Conservation (phyloP, 2,797 vertebrate genomes). For the Gobio occitaniae region DNA sequence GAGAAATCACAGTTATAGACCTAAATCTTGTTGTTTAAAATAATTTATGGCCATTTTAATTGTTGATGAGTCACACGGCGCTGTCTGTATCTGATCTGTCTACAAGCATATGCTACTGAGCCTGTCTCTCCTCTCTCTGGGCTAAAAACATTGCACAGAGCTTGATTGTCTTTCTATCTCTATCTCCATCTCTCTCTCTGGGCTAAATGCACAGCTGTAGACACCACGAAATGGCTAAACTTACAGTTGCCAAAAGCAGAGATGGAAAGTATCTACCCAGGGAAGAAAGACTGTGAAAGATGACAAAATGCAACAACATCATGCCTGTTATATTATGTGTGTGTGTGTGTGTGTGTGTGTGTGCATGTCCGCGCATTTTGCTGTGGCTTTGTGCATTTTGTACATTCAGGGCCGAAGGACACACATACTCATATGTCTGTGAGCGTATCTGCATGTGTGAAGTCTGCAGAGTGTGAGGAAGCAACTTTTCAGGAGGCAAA, state of each 20-base stretch:
- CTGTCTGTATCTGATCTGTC: slow-evolving; percentile 51
- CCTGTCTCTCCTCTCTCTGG: slow-evolving; percentile 25
- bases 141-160: slow-evolving; percentile 38
- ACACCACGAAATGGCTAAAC: slow-evolving; percentile 29
- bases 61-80: slow-evolving; percentile 40
- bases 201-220: slow-evolving; percentile 48
- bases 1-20: neutral
- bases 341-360: slow-evolving; percentile 14
- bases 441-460: slow-evolving; percentile 60
- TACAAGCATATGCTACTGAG: slow-evolving; percentile 46
- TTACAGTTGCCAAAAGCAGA: slow-evolving; percentile 14
- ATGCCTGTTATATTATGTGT: slow-evolving; percentile 22
- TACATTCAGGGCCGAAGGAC: slow-evolving; percentile 50
- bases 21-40: neutral
- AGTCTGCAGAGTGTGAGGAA: slow-evolving; percentile 68
- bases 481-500: slow-evolving; percentile 78
- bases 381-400: slow-evolving; percentile 18
- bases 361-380: slow-evolving; percentile 29
- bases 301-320: slow-evolving; percentile 39
- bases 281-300: slow-evolving; percentile 28
- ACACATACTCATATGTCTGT: slow-evolving; percentile 40
- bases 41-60: slow-evolving; percentile 48
- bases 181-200: slow-evolving; percentile 42
- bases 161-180: slow-evolving; percentile 11
- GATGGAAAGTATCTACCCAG: slow-evolving; percentile 24